These are phyloP conservation scores for Sitophilus oryzae DNA, from an alignment of 1,140 invertebrate genomes.

Conservation along the genomic window DNA sequence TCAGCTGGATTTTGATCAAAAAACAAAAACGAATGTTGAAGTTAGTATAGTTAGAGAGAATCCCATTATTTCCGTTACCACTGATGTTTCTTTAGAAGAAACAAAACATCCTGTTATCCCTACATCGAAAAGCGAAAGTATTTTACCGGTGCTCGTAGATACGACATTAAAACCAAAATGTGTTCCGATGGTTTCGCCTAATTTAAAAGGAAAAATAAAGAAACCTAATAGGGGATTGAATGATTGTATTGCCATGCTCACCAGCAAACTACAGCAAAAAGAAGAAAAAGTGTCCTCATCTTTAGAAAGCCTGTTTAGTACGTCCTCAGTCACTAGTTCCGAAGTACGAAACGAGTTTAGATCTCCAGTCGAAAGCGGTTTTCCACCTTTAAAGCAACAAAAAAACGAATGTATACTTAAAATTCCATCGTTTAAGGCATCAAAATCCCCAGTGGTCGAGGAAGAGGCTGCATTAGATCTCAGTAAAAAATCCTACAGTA, in stretches of 20 bases:
- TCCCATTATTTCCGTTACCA: background rate
- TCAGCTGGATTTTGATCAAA: slow-evolving; percentile 11
- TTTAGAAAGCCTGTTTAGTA: slow-evolving; percentile 16
- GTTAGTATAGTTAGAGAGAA: background rate
- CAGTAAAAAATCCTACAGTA: slow-evolving; percentile 21
- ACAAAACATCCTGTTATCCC: background rate
- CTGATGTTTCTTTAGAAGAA: background rate
- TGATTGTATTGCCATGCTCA: slow-evolving; percentile 53
- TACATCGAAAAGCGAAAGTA: background rate
- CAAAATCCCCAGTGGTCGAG: slow-evolving; percentile 1
- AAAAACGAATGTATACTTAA: slow-evolving; percentile 28
- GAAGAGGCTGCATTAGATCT: slow-evolving; percentile 28
- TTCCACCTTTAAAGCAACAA: background rate
- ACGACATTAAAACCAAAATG: slow-evolving; percentile 24
- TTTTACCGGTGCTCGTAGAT: slow-evolving; percentile 20
- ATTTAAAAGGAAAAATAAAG: slow-evolving; percentile 42
- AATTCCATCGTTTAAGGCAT: slow-evolving; percentile 23
- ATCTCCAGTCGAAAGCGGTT: slow-evolving; percentile 1
- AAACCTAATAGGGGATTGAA: slow-evolving; percentile 44
- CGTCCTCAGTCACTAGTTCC: slow-evolving; percentile 4
- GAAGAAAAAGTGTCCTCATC: slow-evolving; percentile 16
- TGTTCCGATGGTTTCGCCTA: slow-evolving; percentile 23
- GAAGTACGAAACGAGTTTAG: slow-evolving; percentile 5
- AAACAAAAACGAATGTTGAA: background rate
- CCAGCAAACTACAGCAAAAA: slow-evolving; percentile 43